A percentile compares a stretch with the other conserved stretches of the same genome.
Conservation (phyloP, 2,797 vertebrate species). For the Delichon dasypus region DNA sequence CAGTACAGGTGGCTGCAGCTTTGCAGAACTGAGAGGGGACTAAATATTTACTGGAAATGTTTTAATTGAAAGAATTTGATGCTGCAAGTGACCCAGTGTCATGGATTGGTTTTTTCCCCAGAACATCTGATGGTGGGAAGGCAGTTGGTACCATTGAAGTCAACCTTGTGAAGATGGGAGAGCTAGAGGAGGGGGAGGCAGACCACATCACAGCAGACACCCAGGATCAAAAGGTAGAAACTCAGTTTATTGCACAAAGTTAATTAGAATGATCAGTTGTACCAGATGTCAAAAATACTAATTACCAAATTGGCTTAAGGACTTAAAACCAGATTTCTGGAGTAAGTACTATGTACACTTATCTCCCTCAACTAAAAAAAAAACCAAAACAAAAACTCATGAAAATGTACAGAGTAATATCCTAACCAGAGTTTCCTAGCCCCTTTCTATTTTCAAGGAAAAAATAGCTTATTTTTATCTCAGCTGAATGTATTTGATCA, state of each 20-base stretch:
- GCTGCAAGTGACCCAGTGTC: neutral
- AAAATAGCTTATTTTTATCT: neutral
- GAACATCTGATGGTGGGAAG: slow-evolving; percentile 92
- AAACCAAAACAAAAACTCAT: too few relatives aligned
- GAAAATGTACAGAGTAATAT: neutral
- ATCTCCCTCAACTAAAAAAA: neutral
- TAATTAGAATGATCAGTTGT: slow-evolving; percentile 46
- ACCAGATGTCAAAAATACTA: slow-evolving; percentile 33
- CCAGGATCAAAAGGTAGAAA: slow-evolving; percentile 88
- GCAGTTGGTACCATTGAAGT: slow-evolving; percentile 90
- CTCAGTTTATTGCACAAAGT: neutral
- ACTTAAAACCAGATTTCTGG: slow-evolving; percentile 55
- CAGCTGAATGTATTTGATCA: neutral
- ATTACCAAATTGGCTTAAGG: slow-evolving; percentile 63
- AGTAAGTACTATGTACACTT: neutral
- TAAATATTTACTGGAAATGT: neutral
- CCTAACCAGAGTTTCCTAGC: neutral
- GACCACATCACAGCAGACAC: slow-evolving; percentile 85
- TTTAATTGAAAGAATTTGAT: neutral
- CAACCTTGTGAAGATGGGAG: slow-evolving; percentile 91
- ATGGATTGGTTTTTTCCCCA: neutral
- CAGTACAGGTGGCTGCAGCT: neutral
- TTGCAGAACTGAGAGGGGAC: neutral
- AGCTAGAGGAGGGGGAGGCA: slow-evolving; percentile 88
- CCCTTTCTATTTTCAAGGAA: neutral